Percentiles rank a stretch among this genome's conserved stretches.
Evolutionary conservation across 64 coral and sea anemone species (phyloP).

Genomic region (Trachythela sp.): DNA sequence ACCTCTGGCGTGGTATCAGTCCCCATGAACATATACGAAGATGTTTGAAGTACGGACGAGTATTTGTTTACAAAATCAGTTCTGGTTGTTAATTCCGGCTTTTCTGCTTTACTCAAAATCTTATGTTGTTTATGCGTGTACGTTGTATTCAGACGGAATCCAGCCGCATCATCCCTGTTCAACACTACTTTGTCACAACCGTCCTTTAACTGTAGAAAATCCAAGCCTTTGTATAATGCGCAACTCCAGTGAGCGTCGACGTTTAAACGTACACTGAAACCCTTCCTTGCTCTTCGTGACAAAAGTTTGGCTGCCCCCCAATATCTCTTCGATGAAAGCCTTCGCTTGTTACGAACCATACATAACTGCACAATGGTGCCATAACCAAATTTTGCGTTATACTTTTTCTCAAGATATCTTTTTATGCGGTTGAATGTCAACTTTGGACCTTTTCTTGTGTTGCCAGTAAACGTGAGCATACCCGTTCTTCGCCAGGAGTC

Average conservation of each 20-base stretch:
- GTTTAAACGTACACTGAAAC: constrained; percentile 10
- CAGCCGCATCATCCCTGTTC: constrained; percentile 16
- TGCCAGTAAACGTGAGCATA: background rate
- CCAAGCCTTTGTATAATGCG: constrained; percentile 15
- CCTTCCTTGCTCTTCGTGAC: constrained; percentile 22
- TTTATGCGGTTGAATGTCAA: constrained; percentile 14
- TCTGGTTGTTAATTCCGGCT: constrained; percentile 9
- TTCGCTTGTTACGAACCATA: constrained; percentile 18
- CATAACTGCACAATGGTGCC: constrained; percentile 19
- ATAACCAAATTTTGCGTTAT: constrained; percentile 17
- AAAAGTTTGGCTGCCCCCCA: constrained; percentile 20
- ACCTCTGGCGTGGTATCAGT: background rate
- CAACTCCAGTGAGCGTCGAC: constrained; percentile 23
- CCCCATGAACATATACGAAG: constrained; percentile 18
- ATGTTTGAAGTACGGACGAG: constrained; percentile 20
- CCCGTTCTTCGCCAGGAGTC: constrained; percentile 15
- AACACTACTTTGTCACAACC: constrained; percentile 9
- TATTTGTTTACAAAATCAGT: constrained; percentile 23
- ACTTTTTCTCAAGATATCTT: constrained; percentile 5
- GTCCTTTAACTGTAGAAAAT: background rate
- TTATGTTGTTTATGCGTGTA: constrained; percentile 15
- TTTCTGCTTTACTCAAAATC: constrained; percentile 5
- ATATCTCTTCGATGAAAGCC: constrained; percentile 8
- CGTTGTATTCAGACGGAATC: constrained; percentile 8
- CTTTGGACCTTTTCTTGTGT: background rate